Conservation (phyloP, 2,797 vertebrate genomes). For the Nyctalus aviator region DNA sequence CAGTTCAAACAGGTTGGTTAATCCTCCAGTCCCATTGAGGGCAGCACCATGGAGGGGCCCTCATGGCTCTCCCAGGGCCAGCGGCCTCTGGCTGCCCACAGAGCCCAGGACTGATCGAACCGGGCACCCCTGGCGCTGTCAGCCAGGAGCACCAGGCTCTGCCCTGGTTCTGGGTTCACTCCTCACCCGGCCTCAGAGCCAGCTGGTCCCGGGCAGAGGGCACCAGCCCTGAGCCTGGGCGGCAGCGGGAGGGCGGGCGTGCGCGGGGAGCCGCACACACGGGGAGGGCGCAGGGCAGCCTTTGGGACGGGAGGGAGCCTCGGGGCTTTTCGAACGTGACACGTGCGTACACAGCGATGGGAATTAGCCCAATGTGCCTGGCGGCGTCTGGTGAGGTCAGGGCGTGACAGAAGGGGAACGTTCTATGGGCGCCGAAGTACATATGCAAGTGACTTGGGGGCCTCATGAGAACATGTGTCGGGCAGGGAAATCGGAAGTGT, state of each 20-base stretch:
- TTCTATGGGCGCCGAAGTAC: background rate
- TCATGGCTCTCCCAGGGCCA: too few relatives aligned
- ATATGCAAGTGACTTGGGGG: background rate
- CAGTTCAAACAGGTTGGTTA: background rate
- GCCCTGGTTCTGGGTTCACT: background rate
- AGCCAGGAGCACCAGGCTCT: background rate
- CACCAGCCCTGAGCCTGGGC: too few relatives aligned
- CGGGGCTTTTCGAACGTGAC: background rate
- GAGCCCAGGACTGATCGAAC: background rate
- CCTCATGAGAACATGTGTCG: background rate
- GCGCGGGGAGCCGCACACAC: background rate
- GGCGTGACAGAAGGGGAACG: background rate
- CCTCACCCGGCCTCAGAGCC: background rate
- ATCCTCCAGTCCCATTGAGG: background rate
- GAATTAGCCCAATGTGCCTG: background rate
- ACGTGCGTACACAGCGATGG: background rate
- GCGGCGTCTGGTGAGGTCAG: background rate
- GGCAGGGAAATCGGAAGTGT: background rate
- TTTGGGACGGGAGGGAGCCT: background rate
- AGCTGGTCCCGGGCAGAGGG: background rate
- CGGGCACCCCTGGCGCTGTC: background rate
- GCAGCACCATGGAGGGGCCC: background rate
- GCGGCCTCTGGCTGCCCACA: background rate
- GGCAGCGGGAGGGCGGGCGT: rapidly evolving
- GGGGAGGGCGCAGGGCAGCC: background rate